Percentiles rank a stretch among this genome's conserved stretches.
phyloP scores from a whole-genome alignment of 1,140 invertebrate species.

The Tenebrio molitor region DNA sequence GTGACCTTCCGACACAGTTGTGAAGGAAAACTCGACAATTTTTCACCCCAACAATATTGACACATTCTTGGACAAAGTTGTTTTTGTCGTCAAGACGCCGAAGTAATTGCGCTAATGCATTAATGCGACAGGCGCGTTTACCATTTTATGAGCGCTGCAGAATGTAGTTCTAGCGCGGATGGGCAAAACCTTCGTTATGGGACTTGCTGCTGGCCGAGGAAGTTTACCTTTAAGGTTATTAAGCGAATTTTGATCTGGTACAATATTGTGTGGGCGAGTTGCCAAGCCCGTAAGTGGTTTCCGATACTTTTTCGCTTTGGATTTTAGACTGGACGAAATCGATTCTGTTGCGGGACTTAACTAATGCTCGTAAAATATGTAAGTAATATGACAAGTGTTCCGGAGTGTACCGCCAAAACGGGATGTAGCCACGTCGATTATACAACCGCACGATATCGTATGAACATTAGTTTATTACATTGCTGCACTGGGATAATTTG shows the following conservation, averaged over 20 bases:
- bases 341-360: constrained; percentile 12
- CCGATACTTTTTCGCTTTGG: constrained; percentile 20
- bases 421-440: not conserved
- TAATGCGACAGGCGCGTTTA: constrained; percentile 3
- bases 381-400: constrained; percentile 14
- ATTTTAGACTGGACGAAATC: constrained; percentile 15
- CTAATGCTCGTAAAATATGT: constrained; percentile 1
- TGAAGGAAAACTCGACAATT: no score
- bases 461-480: not conserved
- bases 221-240: constrained; percentile 27
- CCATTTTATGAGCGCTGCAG: not conserved
- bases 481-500: not conserved
- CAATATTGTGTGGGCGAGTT: constrained; percentile 32
- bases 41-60: constrained; percentile 3
- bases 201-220: not conserved
- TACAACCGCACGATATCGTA: not conserved
- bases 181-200: constrained; percentile 6
- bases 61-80: not conserved
- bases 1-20: no score
- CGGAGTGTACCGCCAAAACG: not conserved
- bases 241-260: constrained; percentile 32
- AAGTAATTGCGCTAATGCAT: constrained; percentile 10
- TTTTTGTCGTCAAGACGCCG: not conserved
- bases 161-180: not conserved
- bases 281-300: constrained; percentile 26